Conservation (phyloP, 2,888 invertebrate genomes). For the Lycocerus yunnanus region DNA sequence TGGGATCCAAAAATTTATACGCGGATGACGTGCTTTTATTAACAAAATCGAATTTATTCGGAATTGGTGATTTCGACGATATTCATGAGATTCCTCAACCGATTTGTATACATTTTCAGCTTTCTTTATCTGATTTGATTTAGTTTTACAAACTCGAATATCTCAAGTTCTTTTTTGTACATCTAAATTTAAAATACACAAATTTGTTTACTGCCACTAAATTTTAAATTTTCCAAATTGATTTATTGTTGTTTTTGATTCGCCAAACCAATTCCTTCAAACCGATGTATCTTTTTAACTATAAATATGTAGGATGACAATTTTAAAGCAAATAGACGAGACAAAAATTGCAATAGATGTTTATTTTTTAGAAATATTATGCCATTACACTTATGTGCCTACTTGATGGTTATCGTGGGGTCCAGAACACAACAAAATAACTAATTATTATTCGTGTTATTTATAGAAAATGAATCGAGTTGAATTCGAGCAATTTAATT, state of each 20-base stretch:
- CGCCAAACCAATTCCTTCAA: not conserved
- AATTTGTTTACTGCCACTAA: not conserved
- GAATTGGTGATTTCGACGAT: conserved; percentile 16
- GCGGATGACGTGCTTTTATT: not conserved
- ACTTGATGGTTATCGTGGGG: no score
- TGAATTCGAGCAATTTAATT: not conserved
- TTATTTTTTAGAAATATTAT: no score
- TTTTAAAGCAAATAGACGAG: no score
- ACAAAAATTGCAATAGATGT: no score
- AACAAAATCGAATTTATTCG: conserved; percentile 18
- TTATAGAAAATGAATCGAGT: no score
- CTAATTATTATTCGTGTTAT: no score
- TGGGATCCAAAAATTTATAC: not conserved
- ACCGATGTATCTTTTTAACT: not conserved
- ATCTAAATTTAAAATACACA: conserved; percentile 4
- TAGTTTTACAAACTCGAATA: conserved; percentile 20
- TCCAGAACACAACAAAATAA: no score
- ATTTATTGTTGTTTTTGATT: not conserved
- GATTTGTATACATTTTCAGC: conserved; percentile 25
- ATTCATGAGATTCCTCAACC: conserved; percentile 24
- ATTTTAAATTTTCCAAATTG: not conserved
- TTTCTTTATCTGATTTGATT: conserved; percentile 20
- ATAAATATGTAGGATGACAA: not conserved
- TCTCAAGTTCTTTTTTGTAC: conserved; percentile 11
- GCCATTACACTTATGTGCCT: no score